Conservation (phyloP, 2,797 vertebrate genomes). For the Ceyx erithaca region DNA sequence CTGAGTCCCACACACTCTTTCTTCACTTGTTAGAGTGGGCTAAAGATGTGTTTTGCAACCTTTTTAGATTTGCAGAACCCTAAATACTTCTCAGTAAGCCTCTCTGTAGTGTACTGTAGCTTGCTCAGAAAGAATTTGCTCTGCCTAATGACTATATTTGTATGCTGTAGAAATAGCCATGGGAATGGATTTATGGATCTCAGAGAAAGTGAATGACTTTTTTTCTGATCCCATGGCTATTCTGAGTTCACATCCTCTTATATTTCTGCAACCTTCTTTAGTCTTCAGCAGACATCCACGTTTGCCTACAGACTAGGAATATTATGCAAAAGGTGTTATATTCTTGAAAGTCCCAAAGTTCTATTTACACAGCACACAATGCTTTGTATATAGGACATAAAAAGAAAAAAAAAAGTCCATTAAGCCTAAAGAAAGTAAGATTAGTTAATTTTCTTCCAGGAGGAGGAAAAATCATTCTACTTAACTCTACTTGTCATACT, state of each 20-base stretch:
- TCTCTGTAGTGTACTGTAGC: background rate
- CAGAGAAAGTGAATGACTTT: background rate
- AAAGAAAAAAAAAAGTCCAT: background rate
- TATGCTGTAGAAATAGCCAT: background rate
- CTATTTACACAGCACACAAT: background rate
- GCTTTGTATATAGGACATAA: background rate
- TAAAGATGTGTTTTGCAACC: background rate
- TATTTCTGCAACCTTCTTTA: background rate
- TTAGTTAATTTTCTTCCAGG: background rate
- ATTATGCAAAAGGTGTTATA: background rate
- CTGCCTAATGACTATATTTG: background rate
- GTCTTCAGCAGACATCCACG: background rate
- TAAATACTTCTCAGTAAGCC: background rate
- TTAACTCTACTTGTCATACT: background rate
- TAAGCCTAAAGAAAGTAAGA: background rate
- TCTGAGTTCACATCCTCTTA: background rate
- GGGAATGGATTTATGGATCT: background rate
- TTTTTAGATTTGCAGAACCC: background rate
- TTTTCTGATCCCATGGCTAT: background rate
- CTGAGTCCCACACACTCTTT: background rate
- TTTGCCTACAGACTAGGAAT: background rate
- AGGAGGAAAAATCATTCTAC: background rate
- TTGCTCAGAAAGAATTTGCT: background rate
- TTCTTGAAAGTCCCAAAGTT: background rate
- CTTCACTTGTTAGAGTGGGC: background rate